Base-by-base conservation (phyloP, 2,888 invertebrate genomes). In the Criorhina ranunculi region DNA sequence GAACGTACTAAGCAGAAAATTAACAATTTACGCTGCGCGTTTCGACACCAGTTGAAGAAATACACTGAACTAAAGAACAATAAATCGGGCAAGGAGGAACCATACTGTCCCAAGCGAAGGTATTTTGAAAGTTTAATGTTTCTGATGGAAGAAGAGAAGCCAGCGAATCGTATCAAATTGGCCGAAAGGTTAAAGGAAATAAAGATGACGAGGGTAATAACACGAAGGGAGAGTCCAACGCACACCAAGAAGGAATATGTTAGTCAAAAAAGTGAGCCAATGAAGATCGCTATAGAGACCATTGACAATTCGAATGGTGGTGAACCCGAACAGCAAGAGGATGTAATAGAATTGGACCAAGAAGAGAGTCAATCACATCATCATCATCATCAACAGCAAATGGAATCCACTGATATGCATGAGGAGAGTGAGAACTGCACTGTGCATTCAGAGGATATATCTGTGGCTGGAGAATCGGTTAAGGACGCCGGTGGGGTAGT, bases 51-150 rank as follows among this genome's bases (percentile, higher is more conserved):
- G 76, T 87, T 91, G 8, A 90, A 91, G 15, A 91, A 91, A 70
- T 90, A 90, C 55, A 91, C 90, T 46, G 91, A 91, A 86, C 88
- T 90, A 6, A 91, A 91, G 66, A 91, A 89, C 37, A 88, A 83
- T 44, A 91, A 90, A 78, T 89, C 89, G 0, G 91, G 91, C 46
- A 91, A 90, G 24, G 91, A 91, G 64, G 91, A 91, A 15, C 89
- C 89, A 0, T 91, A 91, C 35, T 91, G 91, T 24, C 91, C 91
- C 0, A 91, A 91, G 67, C 88, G 91, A 11, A 88, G 90, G 64
- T 91, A 91, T 73, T 91, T 91, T 60, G 91, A 91, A 83, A 91
- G 91, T 42, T 87, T 91, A 2, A 91, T 91, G 91, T 91, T 91
- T 87, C 81, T 91, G n/a, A 89, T 90, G 83, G 91, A 91, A 62